Percentiles rank a stretch among this genome's conserved stretches.
These are phyloP conservation scores for Anastrepha ludens DNA, from an alignment of 1,140 invertebrate genomes.

Conservation along the genomic window DNA sequence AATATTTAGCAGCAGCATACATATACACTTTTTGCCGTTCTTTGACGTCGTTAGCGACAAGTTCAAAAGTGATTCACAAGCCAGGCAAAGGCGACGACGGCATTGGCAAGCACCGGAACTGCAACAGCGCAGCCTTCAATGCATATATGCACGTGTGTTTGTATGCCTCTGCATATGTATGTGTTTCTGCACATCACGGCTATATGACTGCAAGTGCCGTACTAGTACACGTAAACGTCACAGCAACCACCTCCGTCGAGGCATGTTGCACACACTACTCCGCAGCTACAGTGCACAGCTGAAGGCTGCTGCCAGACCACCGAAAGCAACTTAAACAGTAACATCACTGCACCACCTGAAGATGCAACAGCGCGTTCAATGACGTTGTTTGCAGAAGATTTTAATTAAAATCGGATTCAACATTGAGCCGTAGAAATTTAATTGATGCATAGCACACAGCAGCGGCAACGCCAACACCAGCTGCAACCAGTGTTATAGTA, in stretches of 20 bases:
- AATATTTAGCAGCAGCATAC: background rate
- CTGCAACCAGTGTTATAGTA: background rate
- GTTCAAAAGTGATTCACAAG: background rate
- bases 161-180: background rate
- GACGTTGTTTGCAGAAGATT: conserved; percentile 71
- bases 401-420: conserved; percentile 73
- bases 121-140: background rate
- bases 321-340: background rate
- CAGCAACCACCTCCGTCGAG: background rate
- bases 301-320: conserved; percentile 8
- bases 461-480: background rate
- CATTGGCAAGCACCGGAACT: background rate
- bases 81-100: background rate
- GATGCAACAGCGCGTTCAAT: conserved; percentile 56
- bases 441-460: conserved; percentile 45
- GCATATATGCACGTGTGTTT: background rate
- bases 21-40: background rate
- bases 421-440: conserved; percentile 61
- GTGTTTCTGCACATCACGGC: too few relatives aligned
- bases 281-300: background rate
- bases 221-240: background rate
- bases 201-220: background rate
- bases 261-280: background rate
- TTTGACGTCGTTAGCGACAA: background rate
- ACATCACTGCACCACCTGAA: background rate